These are phyloP conservation scores for Gastracanthus pulcherrimus DNA, from an alignment of 2,888 invertebrate genomes.

Conservation along the genomic window DNA sequence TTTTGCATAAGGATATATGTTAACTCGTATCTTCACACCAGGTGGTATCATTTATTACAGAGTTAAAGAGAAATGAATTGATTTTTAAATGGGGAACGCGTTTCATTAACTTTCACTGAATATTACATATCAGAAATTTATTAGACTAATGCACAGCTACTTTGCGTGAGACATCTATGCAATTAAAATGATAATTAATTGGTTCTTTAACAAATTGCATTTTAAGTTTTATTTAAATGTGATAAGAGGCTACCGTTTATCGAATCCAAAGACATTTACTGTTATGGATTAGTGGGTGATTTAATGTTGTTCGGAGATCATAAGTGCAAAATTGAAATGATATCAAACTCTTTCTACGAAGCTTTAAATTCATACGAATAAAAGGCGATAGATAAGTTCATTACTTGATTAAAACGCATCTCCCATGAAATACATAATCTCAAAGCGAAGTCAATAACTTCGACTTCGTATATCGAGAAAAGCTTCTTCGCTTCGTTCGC, in stretches of 20 bases:
- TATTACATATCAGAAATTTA: conserved; percentile 7
- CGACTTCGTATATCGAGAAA: background rate
- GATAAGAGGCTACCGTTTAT: too few relatives aligned
- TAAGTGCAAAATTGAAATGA: too few relatives aligned
- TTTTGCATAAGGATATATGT: too few relatives aligned
- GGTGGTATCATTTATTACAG: background rate
- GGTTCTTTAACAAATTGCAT: background rate
- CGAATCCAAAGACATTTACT: too few relatives aligned
- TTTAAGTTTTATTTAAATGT: background rate
- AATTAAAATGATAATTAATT: conserved; percentile 4
- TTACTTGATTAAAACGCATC: too few relatives aligned
- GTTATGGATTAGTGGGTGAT: too few relatives aligned
- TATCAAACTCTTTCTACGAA: too few relatives aligned
- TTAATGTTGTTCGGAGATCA: too few relatives aligned
- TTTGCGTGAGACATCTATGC: background rate
- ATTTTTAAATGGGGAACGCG: conserved; percentile 13
- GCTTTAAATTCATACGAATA: too few relatives aligned
- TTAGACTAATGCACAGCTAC: background rate
- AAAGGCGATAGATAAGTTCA: too few relatives aligned
- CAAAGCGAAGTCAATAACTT: too few relatives aligned
- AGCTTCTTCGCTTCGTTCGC: background rate
- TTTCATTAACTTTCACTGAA: conserved; percentile 38
- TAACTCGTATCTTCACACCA: conserved; percentile 3
- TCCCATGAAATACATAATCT: too few relatives aligned
- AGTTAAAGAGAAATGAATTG: conserved; percentile 24